phyloP scores from a whole-genome alignment of 2,888 invertebrate species.

The Thalpophila matura region DNA sequence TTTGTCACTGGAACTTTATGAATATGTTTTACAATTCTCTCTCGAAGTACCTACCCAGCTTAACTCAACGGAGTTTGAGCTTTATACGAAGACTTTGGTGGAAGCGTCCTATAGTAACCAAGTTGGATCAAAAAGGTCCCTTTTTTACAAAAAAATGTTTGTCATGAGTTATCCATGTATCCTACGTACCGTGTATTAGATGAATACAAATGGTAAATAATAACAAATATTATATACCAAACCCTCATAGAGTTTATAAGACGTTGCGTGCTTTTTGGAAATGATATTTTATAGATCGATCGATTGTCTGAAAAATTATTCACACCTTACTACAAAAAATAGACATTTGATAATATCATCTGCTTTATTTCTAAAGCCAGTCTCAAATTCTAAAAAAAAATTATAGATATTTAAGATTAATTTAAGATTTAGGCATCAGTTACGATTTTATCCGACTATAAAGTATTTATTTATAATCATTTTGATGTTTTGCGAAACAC shows the following conservation, averaged over 20 bases:
- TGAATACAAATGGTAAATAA: too few species aligned
- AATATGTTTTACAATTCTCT: constrained; percentile 33
- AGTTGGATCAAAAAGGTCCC: neutral
- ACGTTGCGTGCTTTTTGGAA: too few species aligned
- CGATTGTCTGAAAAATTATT: too few species aligned
- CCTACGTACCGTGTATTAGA: too few species aligned
- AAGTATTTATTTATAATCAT: constrained; percentile 16
- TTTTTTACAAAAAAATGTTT: neutral
- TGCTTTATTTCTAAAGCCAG: too few species aligned
- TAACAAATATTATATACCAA: too few species aligned
- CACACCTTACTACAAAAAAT: too few species aligned
- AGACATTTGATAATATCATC: too few species aligned
- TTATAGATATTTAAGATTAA: too few species aligned
- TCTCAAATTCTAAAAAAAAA: too few species aligned
- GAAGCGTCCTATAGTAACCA: neutral
- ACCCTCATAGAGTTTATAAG: too few species aligned
- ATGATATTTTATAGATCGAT: too few species aligned
- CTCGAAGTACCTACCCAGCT: constrained; percentile 4
- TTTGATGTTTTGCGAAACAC: constrained; percentile 8
- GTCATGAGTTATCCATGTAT: neutral
- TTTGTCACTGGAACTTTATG: constrained; percentile 18
- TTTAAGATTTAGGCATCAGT: constrained; percentile 1
- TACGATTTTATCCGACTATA: neutral
- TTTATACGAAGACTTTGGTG: constrained; percentile 17
- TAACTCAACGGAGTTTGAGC: constrained; percentile 23